phyloP scores from a whole-genome alignment of 2,888 invertebrate genomes.

The Onthophagus sagittarius region DNA sequence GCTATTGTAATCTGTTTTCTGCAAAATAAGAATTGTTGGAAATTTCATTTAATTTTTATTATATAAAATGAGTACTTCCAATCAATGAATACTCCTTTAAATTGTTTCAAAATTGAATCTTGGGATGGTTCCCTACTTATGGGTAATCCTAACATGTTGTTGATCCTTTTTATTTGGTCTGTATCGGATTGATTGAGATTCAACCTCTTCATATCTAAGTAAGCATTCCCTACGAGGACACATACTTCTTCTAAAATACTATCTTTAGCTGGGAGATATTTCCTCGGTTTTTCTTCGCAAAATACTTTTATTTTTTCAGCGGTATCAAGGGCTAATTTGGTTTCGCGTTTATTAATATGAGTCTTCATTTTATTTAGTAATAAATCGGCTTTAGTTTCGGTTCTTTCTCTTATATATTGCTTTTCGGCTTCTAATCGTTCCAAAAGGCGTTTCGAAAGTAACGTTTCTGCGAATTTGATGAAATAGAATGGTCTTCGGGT shows the following conservation, averaged over 20 bases:
- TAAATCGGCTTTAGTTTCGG: slow-evolving; percentile 44
- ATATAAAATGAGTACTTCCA: slow-evolving; percentile 33
- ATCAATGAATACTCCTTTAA: slow-evolving; percentile 39
- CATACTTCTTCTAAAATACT: slow-evolving; percentile 46
- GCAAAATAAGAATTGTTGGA: slow-evolving; percentile 1
- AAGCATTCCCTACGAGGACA: slow-evolving; percentile 45
- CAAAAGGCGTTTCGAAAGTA: slow-evolving; percentile 38
- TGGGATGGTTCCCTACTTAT: slow-evolving; percentile 39
- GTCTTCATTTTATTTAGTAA: slow-evolving; percentile 41
- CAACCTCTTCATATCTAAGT: slow-evolving; percentile 48
- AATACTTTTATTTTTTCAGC: slow-evolving; percentile 46
- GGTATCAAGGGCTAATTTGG: slow-evolving; percentile 33
- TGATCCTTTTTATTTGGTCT: slow-evolving; percentile 40
- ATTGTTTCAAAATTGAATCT: slow-evolving; percentile 43
- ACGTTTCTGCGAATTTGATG: slow-evolving; percentile 43
- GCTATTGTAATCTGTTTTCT: slow-evolving; percentile 39
- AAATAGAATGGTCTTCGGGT: slow-evolving; percentile 49
- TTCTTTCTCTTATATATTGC: slow-evolving; percentile 38
- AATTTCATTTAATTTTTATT: neutral
- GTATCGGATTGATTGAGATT: slow-evolving; percentile 33
- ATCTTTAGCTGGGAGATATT: slow-evolving; percentile 46
- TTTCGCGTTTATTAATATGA: slow-evolving; percentile 35
- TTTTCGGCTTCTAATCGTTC: slow-evolving; percentile 39
- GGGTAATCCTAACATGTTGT: slow-evolving; percentile 40
- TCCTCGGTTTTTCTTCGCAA: slow-evolving; percentile 45